A percentile compares a stretch with the other conserved stretches of the same genome.
phyloP scores from a whole-genome alignment of 2,113 vertebrate species.

The Marmota monax region DNA sequence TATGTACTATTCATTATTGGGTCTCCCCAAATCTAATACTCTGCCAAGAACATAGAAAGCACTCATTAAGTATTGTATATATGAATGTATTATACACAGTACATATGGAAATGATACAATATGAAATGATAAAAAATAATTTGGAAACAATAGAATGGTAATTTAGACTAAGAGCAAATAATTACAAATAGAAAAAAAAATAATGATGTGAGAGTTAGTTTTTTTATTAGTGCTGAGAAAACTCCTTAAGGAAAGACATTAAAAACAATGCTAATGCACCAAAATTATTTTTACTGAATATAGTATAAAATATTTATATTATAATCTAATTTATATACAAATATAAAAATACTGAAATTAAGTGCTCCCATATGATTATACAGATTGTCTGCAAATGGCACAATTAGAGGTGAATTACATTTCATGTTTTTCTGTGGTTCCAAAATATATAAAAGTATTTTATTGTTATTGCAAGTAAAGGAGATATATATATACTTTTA shows the following conservation, averaged over 20 bases:
- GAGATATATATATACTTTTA: not conserved
- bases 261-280: not conserved
- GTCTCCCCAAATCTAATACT: not conserved
- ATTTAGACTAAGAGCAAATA: conserved; percentile 7
- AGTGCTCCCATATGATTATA: not conserved
- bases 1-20: not conserved
- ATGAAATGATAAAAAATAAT: not conserved
- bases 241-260: not conserved
- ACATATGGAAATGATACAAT: not conserved
- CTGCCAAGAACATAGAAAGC: not conserved
- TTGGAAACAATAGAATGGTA: not conserved
- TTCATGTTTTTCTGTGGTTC: not conserved
- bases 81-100: not conserved
- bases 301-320: not conserved
- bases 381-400: not conserved
- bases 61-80: not conserved
- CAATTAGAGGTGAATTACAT: not conserved
- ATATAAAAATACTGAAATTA: not conserved
- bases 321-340: not conserved
- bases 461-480: not conserved
- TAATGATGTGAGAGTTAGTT: not conserved
- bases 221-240: not conserved
- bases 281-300: not conserved
- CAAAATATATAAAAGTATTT: not conserved
- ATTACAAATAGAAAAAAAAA: not conserved